phyloP scores from a whole-genome alignment of 2,888 invertebrate species.

The Oasisia sp. region DNA sequence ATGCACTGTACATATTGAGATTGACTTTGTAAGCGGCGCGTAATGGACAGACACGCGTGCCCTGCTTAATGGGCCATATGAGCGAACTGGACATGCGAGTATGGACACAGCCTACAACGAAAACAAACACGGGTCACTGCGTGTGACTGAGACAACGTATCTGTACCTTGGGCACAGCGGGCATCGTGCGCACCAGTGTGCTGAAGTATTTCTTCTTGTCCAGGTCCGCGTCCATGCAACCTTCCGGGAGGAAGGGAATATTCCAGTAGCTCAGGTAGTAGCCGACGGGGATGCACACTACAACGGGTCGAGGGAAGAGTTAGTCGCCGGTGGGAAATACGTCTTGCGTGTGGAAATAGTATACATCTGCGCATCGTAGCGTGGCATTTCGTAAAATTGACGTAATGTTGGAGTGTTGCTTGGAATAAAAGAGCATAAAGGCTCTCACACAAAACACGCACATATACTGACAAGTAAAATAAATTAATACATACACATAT shows the following conservation, averaged over 20 bases:
- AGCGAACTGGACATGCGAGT: background rate
- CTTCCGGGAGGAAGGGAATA: constrained; percentile 19
- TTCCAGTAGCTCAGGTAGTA: constrained; percentile 26
- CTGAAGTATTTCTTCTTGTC: background rate
- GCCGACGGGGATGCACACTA: constrained; percentile 20
- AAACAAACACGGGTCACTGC: background rate
- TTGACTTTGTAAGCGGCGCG: no score
- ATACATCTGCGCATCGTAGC: background rate
- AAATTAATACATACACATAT: background rate
- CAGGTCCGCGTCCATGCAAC: constrained; percentile 17
- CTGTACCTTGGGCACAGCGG: background rate
- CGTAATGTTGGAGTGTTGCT: background rate
- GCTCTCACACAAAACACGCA: no score
- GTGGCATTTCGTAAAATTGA: background rate
- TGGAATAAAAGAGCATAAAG: background rate
- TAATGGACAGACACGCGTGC: no score
- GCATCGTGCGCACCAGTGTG: background rate
- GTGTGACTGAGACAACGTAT: background rate
- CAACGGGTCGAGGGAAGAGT: background rate
- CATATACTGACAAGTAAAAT: no score
- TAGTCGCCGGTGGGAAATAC: background rate
- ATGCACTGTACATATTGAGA: no score
- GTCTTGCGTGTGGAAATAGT: no score
- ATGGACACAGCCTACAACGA: background rate
- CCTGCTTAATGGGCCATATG: no score